Base-by-base conservation (phyloP, 37 sponge, comb jelly and placozoan genomes). In the Theonella swinhoei region DNA sequence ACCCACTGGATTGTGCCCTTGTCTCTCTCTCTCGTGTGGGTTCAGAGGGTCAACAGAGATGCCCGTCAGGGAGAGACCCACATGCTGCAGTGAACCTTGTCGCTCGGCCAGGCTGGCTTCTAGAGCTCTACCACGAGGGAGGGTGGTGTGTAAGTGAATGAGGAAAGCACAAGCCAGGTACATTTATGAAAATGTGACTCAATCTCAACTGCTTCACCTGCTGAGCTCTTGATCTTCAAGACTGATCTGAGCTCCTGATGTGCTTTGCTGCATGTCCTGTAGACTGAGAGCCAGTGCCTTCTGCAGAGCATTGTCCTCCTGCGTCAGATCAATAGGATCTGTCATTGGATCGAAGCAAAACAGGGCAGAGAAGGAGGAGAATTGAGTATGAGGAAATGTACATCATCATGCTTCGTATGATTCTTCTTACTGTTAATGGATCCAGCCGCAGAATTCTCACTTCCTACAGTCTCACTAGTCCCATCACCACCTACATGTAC, bases 171-270 rank as follows among this genome's bases (percentile, higher is more conserved):
- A 60, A 2, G 78, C 3, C 25, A 2, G 2, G 43, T 2, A 40
- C n/a, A 28, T 25, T 25, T 3, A 64, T 3, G 64, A 1, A 5
- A 28, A n/a, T n/a, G n/a, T n/a, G n/a, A n/a, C n/a, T n/a, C n/a
- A 28, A 64, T 25, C 28, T 3, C n/a, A n/a, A n/a, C n/a, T n/a
- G n/a, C n/a, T n/a, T 25, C 30, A 86, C 91, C 83, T 86, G 84
- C 91, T 91, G 34, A 91, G 91, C 62, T 91, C 87, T 67, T 87
- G 79, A 31, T 91, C 91, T 66, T 91, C 91, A 0, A 81, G 65
- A 28, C 82, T 80, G 60, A 91, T 87, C 37, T 65, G 60, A 26
- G 38, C 37, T 3, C 68, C 24, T 23, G 60, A 69, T 0, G 47
- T 65, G 2, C 72, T 39, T 35, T 66, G 67, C 67, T 82, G 87